These are phyloP conservation scores for Villa cingulata DNA, from an alignment of 2,888 invertebrate genomes.

Conservation along the genomic window DNA sequence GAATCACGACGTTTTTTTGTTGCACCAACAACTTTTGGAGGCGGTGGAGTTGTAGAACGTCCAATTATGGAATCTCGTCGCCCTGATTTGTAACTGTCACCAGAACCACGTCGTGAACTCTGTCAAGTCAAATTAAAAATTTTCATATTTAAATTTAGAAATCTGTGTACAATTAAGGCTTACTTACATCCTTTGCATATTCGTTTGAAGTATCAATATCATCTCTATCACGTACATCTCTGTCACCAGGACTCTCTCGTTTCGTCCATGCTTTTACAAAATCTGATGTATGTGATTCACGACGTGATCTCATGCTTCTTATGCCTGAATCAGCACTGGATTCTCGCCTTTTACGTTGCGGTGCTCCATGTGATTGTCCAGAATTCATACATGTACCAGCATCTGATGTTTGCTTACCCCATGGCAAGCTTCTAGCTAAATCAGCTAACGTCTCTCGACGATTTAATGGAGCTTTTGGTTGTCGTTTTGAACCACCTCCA, in stretches of 20 bases:
- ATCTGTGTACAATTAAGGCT: no score
- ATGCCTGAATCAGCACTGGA: slow-evolving; percentile 79
- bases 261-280: slow-evolving; percentile 58
- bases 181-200: slow-evolving; percentile 15
- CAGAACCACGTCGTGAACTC: slow-evolving; percentile 46
- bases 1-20: slow-evolving; percentile 48
- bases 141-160: background rate
- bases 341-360: slow-evolving; percentile 61
- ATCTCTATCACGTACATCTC: slow-evolving; percentile 33
- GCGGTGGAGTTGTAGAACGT: slow-evolving; percentile 38
- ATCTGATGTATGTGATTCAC: slow-evolving; percentile 62
- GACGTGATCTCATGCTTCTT: slow-evolving; percentile 57
- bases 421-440: slow-evolving; percentile 69
- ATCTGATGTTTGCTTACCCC: slow-evolving; percentile 55
- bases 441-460: slow-evolving; percentile 80
- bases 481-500: slow-evolving; percentile 43
- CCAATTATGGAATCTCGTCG: slow-evolving; percentile 52
- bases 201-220: slow-evolving; percentile 16
- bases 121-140: slow-evolving; percentile 10
- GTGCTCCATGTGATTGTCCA: slow-evolving; percentile 38
- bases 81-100: slow-evolving; percentile 52
- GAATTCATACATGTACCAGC: slow-evolving; percentile 24
- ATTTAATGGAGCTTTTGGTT: slow-evolving; percentile 53
- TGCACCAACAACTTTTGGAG: slow-evolving; percentile 48
- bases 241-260: slow-evolving; percentile 44